These are phyloP conservation scores for Hippolais icterina DNA, from an alignment of 2,113 vertebrate genomes.

Conservation along the genomic window DNA sequence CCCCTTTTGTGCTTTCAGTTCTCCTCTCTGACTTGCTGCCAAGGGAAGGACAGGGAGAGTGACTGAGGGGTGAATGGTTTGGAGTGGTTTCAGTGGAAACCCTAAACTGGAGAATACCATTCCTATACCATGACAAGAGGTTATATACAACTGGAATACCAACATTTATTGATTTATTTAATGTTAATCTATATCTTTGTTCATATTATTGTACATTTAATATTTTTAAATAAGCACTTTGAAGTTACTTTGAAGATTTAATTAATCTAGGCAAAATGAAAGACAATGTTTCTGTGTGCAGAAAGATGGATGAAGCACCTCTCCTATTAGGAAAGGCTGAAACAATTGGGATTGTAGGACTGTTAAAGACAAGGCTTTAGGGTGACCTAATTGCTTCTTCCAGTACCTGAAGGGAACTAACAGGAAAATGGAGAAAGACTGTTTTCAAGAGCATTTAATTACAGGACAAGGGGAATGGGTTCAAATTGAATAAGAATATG, in stretches of 20 bases:
- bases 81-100: background rate
- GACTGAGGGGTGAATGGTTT: background rate
- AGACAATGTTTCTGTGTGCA: background rate
- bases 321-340: background rate
- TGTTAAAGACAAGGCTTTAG: background rate
- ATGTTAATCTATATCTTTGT: background rate
- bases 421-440: background rate
- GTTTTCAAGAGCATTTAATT: background rate
- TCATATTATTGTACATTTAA: background rate
- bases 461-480: background rate
- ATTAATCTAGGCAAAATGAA: background rate
- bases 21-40: background rate
- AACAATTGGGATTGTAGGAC: background rate
- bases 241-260: background rate
- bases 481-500: background rate
- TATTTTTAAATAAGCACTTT: background rate
- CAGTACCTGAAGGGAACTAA: background rate
- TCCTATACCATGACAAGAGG: background rate
- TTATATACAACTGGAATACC: background rate
- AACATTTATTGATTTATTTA: background rate
- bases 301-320: background rate
- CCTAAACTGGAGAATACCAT: background rate
- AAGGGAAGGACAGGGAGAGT: background rate
- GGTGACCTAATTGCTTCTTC: background rate
- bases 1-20: background rate